Evolutionary conservation across 2,113 vertebrate species (phyloP), one percentile per base, ranked within the genome.

Genomic region (Camelus bactrianus): DNA sequence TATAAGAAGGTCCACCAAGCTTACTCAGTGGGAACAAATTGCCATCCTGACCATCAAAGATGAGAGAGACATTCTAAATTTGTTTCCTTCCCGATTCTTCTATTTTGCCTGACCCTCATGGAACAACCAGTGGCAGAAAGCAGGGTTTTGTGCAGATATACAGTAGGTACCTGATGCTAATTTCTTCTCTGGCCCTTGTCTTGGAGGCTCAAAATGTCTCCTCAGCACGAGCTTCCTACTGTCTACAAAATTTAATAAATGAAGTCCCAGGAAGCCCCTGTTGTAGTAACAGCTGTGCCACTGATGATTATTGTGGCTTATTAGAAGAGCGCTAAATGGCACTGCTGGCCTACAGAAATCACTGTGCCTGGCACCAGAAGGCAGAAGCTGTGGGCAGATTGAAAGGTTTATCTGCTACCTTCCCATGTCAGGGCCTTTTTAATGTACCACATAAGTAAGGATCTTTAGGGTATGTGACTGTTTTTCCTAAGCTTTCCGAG

Each of bases 231-330:
- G 80, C 95, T 91, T 89, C 92, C 97, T 81, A 17, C 79, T 93
- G 96, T 97, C 96, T 96, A 97, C 81, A 97, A 97, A 96, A 96
- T 97, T 94, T 94, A 97, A 97, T 80, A 96, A 81, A 90, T 0
- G 84, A 97, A 72, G 77, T 60, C 48, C 69, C 62, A 64, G 79
- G 84, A 96, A 75, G n/a, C 87, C 50, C 83, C 73, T 92, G 8
- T 94, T 97, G 87, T 89, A 97, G 86, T 98, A 98, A 98, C 97
- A 98, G 97, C 97, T 67, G 42, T 98, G 98, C 97, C 97, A 96
- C 97, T 87, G 96, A 95, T 95, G 87, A 54, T 82, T 97, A 97
- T 96, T 99, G 99, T 99, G 99, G 99, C 99, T 99, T 98, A 98
- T 98, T 98, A 96, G 90, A 98, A 92, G 87, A 95, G 96, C 97